Percentiles rank a stretch among this genome's conserved stretches.
These are phyloP conservation scores for Neopelma chrysocephalum DNA, from an alignment of 2,797 vertebrate species.

Conservation along the genomic window DNA sequence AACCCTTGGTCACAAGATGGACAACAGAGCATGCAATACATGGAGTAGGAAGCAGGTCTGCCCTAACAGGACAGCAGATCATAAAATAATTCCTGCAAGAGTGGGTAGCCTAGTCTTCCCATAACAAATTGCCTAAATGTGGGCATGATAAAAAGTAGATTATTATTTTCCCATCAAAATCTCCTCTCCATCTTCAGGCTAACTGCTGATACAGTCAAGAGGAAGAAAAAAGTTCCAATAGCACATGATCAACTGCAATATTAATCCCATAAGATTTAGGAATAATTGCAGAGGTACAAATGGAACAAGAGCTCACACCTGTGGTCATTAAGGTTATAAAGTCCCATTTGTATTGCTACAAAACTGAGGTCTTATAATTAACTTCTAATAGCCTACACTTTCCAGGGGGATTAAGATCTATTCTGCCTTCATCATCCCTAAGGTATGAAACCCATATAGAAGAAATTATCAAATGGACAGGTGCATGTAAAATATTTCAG, in stretches of 20 bases:
- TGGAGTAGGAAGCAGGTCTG: not conserved
- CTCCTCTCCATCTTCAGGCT: not conserved
- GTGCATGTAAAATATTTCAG: not conserved
- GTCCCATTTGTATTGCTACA: constrained; percentile 1
- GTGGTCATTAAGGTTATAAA: constrained; percentile 44
- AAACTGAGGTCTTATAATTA: constrained; percentile 54
- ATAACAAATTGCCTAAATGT: not conserved
- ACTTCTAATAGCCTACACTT: constrained; percentile 55
- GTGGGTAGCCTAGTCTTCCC: not conserved
- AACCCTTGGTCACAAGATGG: not conserved
- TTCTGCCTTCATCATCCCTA: constrained; percentile 22
- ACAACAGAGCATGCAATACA: not conserved
- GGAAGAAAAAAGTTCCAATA: not conserved
- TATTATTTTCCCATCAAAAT: not conserved
- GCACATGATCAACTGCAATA: not conserved
- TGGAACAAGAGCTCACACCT: constrained; percentile 15
- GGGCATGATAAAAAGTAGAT: not conserved
- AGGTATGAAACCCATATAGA: constrained; percentile 17
- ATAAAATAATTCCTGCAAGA: not conserved
- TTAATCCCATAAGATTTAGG: not conserved
- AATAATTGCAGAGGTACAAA: constrained; percentile 35
- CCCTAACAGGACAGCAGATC: not conserved
- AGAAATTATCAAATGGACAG: constrained; percentile 9
- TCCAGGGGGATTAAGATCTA: constrained; percentile 36
- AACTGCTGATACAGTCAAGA: not conserved